Evolutionary conservation across 2,113 vertebrate species (phyloP), one percentile per base, ranked within the genome.

Genomic region (Spheniscus mendiculus): DNA sequence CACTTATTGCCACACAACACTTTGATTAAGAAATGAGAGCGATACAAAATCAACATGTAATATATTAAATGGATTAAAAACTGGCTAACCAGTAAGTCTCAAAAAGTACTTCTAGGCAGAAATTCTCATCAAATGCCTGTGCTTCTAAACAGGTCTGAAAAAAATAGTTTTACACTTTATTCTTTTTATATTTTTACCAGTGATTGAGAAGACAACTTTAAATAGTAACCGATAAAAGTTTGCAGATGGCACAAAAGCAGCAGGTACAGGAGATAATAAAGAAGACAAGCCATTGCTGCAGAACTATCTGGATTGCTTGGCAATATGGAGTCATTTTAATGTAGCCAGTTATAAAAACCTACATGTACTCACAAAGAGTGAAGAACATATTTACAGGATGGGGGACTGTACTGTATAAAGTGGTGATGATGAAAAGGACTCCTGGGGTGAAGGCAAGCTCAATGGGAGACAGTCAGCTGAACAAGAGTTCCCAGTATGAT

Each of bases 11-110:
- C 47, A 42, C 79, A 88, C 18, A 93, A 85, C 49, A 19, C 82
- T 94, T 96, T 83, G 91, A 95, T 96, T 97, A 87, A 94, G 82
- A 87, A 95, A 96, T 88, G 77, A 94, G 82, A 84, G 23, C 0
- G 0, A 36, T 97, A 79, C 52, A 69, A 94, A 93, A 87, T 95
- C 89, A 96, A 94, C 90, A 53, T 61, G 44, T 85, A 74, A 53
- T 94, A 69, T 85, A 69, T 91, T 85, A 95, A 95, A 70, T 73
- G 16, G 84, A 85, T 90, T 94, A 91, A 96, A 76, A 89, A 44
- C 15, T 79, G 65, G 30, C 49, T 82, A 80, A 87, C 7, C 16
- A 61, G 10, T 61, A 61, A 69, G 61, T 61, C 56, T 79, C 26
- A 69, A 71, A 92, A 93, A 79, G 29, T 69, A 66, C 15, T 87